Evolutionary conservation across 2,113 vertebrate species (phyloP).

Genomic region (Sinocyclocheilus rhinocerous): DNA sequence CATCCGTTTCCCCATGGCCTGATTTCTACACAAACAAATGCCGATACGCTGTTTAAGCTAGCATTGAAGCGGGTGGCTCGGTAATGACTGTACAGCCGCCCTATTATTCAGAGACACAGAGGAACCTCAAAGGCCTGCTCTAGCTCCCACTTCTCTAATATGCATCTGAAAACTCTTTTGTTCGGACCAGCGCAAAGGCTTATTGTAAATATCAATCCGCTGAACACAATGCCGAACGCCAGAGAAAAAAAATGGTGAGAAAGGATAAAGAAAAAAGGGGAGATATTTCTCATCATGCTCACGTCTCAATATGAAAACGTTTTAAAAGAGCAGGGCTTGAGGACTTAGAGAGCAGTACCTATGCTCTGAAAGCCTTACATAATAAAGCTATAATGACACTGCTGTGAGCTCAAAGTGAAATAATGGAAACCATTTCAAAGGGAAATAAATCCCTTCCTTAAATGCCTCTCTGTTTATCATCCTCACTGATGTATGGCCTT

Average conservation of each 20-base stretch:
- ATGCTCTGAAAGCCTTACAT: constrained; percentile 50
- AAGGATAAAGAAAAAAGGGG: constrained; percentile 17
- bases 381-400: constrained; percentile 58
- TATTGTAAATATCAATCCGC: constrained; percentile 55
- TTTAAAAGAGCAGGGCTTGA: constrained; percentile 30
- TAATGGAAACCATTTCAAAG: constrained; percentile 55
- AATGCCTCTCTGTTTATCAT: constrained; percentile 52
- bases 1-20: constrained; percentile 38
- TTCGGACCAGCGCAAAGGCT: constrained; percentile 37
- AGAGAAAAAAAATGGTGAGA: constrained; percentile 28
- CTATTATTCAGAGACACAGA: constrained; percentile 50
- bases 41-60: constrained; percentile 33
- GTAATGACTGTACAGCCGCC: constrained; percentile 39
- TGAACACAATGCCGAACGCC: constrained; percentile 10
- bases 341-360: constrained; percentile 52
- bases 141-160: constrained; percentile 32
- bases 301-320: constrained; percentile 20
- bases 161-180: constrained; percentile 50
- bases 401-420: constrained; percentile 53
- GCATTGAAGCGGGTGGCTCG: constrained; percentile 31
- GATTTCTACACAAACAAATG: constrained; percentile 45
- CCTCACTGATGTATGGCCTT: constrained; percentile 36
- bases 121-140: constrained; percentile 37
- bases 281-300: constrained; percentile 41
- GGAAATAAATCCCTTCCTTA: constrained; percentile 53